phyloP scores from a whole-genome alignment of 2,797 vertebrate genomes.

The Macropodus opercularis region DNA sequence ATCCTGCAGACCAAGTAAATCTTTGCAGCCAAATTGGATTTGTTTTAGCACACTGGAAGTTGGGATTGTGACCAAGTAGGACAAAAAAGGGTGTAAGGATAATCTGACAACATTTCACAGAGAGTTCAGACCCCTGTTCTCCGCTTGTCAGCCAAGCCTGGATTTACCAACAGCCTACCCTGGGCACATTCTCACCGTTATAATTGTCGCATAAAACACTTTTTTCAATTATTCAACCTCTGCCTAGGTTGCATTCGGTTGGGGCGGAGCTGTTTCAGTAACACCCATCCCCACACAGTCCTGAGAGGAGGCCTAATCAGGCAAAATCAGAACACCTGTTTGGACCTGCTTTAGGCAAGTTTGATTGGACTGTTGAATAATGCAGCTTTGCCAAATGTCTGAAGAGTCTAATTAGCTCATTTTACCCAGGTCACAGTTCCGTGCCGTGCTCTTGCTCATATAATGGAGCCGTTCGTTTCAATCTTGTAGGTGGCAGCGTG shows the following conservation, averaged over 20 bases:
- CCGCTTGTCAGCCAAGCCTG: slow-evolving; percentile 19
- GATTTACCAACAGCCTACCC: slow-evolving; percentile 19
- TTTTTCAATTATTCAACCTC: slow-evolving; percentile 7
- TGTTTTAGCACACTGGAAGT: slow-evolving; percentile 10
- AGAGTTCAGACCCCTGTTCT: slow-evolving; percentile 30
- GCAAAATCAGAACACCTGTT: slow-evolving; percentile 12
- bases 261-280: not conserved
- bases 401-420: not conserved
- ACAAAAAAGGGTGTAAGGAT: slow-evolving; percentile 22
- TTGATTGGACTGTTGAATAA: not conserved
- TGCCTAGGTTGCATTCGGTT: not conserved
- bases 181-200: not conserved
- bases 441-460: not conserved
- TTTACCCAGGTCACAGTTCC: not conserved
- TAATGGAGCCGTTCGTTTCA: too few species aligned
- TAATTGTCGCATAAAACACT: not conserved
- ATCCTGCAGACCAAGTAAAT: slow-evolving; percentile 8
- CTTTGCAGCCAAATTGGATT: slow-evolving; percentile 38
- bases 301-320: slow-evolving; percentile 2
- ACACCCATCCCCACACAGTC: not conserved
- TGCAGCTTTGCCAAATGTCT: not conserved
- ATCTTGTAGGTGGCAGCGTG: not conserved
- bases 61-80: slow-evolving; percentile 33
- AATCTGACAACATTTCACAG: slow-evolving; percentile 44
- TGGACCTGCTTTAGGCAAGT: not conserved